Evolutionary conservation across 1,140 invertebrate genomes (phyloP), one percentile per base, ranked within the genome.

Genomic region (Olivierus martensii): DNA sequence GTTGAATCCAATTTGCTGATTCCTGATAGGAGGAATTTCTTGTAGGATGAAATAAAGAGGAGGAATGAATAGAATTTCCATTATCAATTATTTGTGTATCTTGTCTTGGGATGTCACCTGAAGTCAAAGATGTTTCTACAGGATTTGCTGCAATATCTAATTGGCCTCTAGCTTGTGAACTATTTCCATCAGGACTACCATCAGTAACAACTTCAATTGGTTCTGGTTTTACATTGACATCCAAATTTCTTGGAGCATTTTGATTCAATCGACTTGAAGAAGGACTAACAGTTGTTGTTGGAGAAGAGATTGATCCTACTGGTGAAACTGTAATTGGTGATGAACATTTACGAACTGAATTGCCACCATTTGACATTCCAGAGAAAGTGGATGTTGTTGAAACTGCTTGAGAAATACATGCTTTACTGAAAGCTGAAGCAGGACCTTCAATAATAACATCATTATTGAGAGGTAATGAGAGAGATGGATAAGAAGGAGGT

Each of bases 121-220:
- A 43, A 11, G 37, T 35, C 19, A 44, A 46, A 28, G 49, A 47
- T n/a, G 54, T 51, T 48, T 48, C 54, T 15, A 56, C 54, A 38
- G 51, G 45, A 43, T 56, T 48, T 17, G 43, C 49, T 14, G 54
- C 46, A 18, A 45, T 43, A n/a, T 51, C 34, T 38, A 51, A 49
- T 49, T 51, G 51, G 34, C 49, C 51, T 41, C 54, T 56, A 3
- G 54, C 51, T 19, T 49, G 54, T 12, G 47, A 49, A 36, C 47
- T 38, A 42, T 42, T 50, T 18, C 54, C 49, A 44, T 38, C 51
- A 28, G 51, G 54, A 18, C 54, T 56, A 18, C 51, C 54, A 51
- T 56, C 54, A 28, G 51, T 45, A 10, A 34, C 6, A 35, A 55
- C 19, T 21, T 56, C 54, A n/a, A 49, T 22, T 12, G 54, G 54